phyloP scores from a whole-genome alignment of 2,113 vertebrate species.

The Petrocephalus zakoni region DNA sequence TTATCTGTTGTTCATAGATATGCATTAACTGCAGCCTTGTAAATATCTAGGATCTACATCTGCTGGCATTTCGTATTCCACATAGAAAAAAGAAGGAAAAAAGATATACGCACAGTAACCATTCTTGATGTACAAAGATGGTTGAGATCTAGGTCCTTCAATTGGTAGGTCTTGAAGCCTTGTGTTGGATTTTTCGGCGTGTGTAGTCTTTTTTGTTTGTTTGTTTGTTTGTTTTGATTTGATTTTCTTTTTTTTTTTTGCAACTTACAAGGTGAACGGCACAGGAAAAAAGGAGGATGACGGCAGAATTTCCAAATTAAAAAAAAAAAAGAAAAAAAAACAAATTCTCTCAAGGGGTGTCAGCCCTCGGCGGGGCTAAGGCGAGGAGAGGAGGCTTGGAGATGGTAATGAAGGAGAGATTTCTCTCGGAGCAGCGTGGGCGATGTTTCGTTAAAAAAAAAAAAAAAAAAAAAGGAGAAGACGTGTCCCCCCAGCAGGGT shows the following conservation, averaged over 20 bases:
- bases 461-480: constrained; percentile 64
- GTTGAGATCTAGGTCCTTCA: constrained; percentile 69
- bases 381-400: constrained; percentile 63
- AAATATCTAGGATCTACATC: constrained; percentile 4
- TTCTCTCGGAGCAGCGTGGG: constrained; percentile 69
- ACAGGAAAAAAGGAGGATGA: constrained; percentile 5
- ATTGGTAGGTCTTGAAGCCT: constrained; percentile 59
- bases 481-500: constrained; percentile 72
- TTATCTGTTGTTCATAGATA: not conserved
- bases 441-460: constrained; percentile 58
- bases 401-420: constrained; percentile 66
- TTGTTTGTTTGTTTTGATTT: constrained; percentile 35
- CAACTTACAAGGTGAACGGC: constrained; percentile 27
- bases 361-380: constrained; percentile 67
- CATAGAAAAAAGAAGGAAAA: constrained; percentile 37
- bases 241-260: constrained; percentile 35
- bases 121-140: constrained; percentile 71
- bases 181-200: constrained; percentile 34
- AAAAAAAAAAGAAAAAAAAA: constrained; percentile 66
- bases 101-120: constrained; percentile 75
- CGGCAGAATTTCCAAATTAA: constrained; percentile 50
- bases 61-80: not conserved
- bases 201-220: constrained; percentile 38
- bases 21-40: not conserved
- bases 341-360: constrained; percentile 59